Conservation (phyloP, 2,888 invertebrate species). For the Teinopalpus imperialis region DNA sequence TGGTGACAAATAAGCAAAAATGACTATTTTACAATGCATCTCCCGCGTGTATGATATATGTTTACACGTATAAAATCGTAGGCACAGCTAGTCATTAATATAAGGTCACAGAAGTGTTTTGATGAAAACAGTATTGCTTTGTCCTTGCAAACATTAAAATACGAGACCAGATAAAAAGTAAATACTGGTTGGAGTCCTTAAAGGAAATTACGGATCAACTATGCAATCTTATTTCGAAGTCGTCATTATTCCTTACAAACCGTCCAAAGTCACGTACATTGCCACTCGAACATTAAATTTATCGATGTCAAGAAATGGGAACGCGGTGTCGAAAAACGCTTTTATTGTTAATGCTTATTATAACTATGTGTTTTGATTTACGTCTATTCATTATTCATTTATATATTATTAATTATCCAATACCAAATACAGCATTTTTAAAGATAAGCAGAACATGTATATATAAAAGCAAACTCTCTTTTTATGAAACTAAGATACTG, state of each 20-base stretch:
- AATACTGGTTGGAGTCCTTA: constrained; percentile 15
- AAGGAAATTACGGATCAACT: constrained; percentile 19
- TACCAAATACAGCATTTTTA: too few relatives aligned
- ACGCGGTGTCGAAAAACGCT: constrained; percentile 7
- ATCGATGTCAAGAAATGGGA: constrained; percentile 15
- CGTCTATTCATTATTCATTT: background rate
- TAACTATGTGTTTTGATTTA: constrained; percentile 7
- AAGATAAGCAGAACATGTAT: too few relatives aligned
- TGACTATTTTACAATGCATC: too few relatives aligned
- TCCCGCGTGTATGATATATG: too few relatives aligned
- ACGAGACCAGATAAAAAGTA: constrained; percentile 25
- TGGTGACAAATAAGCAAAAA: too few relatives aligned
- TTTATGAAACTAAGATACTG: too few relatives aligned
- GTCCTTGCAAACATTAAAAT: constrained; percentile 11
- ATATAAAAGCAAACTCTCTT: too few relatives aligned
- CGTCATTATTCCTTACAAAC: constrained; percentile 23
- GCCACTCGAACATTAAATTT: constrained; percentile 22
- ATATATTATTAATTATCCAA: too few relatives aligned
- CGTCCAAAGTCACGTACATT: constrained; percentile 25
- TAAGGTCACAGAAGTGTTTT: too few relatives aligned
- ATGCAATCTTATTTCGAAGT: constrained; percentile 20
- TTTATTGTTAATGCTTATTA: constrained; percentile 9
- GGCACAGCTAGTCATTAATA: too few relatives aligned
- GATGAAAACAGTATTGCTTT: too few relatives aligned
- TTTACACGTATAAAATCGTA: too few relatives aligned